Conservation (phyloP, 2,113 vertebrate species). For the Oncorhynchus mykiss region DNA sequence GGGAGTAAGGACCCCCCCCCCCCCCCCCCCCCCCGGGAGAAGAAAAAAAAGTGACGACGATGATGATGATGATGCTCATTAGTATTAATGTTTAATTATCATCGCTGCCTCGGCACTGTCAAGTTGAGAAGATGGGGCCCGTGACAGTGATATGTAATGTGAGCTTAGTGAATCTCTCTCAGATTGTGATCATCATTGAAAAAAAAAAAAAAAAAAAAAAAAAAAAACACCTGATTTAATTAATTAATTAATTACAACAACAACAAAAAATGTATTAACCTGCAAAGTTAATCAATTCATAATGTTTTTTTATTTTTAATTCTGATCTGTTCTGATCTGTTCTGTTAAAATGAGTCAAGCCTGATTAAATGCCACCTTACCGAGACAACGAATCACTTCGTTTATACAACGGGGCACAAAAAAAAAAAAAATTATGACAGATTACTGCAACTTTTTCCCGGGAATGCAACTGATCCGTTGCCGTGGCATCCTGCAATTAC, state of each 20-base stretch:
- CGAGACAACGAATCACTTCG: slow-evolving; percentile 12
- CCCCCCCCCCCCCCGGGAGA: slow-evolving; percentile 4
- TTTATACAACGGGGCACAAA: not conserved
- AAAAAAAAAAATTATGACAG: slow-evolving; percentile 26
- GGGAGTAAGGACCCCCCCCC: no score
- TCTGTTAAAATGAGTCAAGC: slow-evolving; percentile 18
- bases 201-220: no score
- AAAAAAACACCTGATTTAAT: no score
- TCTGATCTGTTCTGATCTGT: no score
- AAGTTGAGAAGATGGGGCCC: slow-evolving; percentile 38
- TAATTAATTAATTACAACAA: not conserved
- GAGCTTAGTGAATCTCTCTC: slow-evolving; percentile 26
- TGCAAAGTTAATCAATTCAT: slow-evolving; percentile 24
- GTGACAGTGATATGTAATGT: slow-evolving; percentile 41
- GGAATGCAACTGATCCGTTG: slow-evolving; percentile 28
- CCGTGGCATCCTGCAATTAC: slow-evolving; percentile 40
- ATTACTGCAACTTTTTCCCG: slow-evolving; percentile 24
- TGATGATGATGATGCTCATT: slow-evolving; percentile 25
- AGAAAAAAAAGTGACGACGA: slow-evolving; percentile 7
- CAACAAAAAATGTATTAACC: slow-evolving; percentile 31
- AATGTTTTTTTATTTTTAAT: slow-evolving; percentile 19
- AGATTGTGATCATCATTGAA: slow-evolving; percentile 39
- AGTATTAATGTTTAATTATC: slow-evolving; percentile 42
- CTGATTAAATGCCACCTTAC: slow-evolving; percentile 14
- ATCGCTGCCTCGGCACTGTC: slow-evolving; percentile 30